Base-by-base conservation (phyloP, 1,140 invertebrate species). In the Fopius arisanus region DNA sequence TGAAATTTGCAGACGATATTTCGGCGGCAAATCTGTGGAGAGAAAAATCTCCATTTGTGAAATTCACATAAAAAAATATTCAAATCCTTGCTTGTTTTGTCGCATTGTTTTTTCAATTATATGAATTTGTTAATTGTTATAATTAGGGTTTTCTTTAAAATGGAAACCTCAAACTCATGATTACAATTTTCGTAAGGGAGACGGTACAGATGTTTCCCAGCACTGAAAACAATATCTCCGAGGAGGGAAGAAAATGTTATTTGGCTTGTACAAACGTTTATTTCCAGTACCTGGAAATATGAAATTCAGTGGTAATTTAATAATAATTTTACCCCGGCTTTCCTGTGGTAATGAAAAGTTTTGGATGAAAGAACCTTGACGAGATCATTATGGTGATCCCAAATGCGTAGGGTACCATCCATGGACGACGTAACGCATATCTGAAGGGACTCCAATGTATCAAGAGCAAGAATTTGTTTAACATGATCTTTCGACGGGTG, bases 101-200 rank as follows among this genome's bases (percentile, higher is more conserved):
- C n/a, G n/a, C n/a, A n/a, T n/a, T n/a, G n/a, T n/a, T n/a, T n/a
- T n/a, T n/a, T n/a, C n/a, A n/a, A n/a, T n/a, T n/a, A n/a, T n/a
- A n/a, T n/a, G n/a, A n/a, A n/a, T n/a, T n/a, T n/a, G n/a, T n/a
- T n/a, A n/a, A n/a, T n/a, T n/a, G n/a, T n/a, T n/a, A n/a, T n/a
- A n/a, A n/a, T n/a, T n/a, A n/a, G n/a, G n/a, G n/a, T n/a, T n/a
- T n/a, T n/a, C n/a, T n/a, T n/a, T n/a, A n/a, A n/a, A n/a, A 67
- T 16, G 3, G 26, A 73, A 26, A 59, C 31, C 16, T 59, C 14
- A 26, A 43, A 59, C 19, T 12, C 59, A 48, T 70, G 16, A 33
- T 79, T 74, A 80, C 80, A 80, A 72, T 80, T 79, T 69, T 78
- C 59, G 59, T 78, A 48, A 5, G 79, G 71, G 40, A 80, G 77